Percentiles rank a stretch among this genome's conserved stretches.
These are phyloP conservation scores for Spicauda simplicius DNA, from an alignment of 2,888 invertebrate species.

Conservation along the genomic window DNA sequence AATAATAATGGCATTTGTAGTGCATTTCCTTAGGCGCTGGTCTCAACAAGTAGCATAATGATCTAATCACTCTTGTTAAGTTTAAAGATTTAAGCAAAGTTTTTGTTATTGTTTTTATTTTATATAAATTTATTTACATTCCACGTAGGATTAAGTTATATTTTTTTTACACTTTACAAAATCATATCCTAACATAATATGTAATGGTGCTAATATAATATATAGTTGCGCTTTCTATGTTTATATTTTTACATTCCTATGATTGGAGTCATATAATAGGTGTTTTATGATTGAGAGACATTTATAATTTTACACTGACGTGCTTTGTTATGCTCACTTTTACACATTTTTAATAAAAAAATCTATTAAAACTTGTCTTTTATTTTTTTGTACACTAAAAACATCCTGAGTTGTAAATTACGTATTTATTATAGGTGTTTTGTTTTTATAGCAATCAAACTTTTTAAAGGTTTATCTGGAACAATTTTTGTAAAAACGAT, in stretches of 20 bases:
- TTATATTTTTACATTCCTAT: conserved; percentile 36
- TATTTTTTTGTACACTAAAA: background rate
- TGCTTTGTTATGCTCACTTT: conserved; percentile 36
- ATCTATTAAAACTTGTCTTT: background rate
- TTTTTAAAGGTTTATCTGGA: too few species aligned
- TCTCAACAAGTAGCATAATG: background rate
- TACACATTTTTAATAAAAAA: conserved; percentile 32
- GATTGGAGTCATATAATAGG: conserved; percentile 13
- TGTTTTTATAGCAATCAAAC: too few species aligned
- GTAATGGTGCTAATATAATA: conserved; percentile 22
- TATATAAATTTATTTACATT: conserved; percentile 37
- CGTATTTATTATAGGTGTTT: too few species aligned
- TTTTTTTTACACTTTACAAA: conserved; percentile 28
- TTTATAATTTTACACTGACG: conserved; percentile 24
- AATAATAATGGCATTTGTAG: background rate
- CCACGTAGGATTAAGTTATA: conserved; percentile 24
- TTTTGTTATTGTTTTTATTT: conserved; percentile 31
- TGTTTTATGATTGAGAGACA: conserved; percentile 6
- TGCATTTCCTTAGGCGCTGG: conserved; percentile 2
- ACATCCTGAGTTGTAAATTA: too few species aligned
- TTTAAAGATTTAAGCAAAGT: conserved; percentile 5
- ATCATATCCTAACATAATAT: conserved; percentile 11
- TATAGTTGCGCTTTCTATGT: conserved; percentile 14
- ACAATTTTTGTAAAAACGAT: too few species aligned
- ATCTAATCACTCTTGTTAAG: conserved; percentile 23